These are phyloP conservation scores for Camponotus vicinus DNA, from an alignment of 1,140 invertebrate species.

Conservation along the genomic window DNA sequence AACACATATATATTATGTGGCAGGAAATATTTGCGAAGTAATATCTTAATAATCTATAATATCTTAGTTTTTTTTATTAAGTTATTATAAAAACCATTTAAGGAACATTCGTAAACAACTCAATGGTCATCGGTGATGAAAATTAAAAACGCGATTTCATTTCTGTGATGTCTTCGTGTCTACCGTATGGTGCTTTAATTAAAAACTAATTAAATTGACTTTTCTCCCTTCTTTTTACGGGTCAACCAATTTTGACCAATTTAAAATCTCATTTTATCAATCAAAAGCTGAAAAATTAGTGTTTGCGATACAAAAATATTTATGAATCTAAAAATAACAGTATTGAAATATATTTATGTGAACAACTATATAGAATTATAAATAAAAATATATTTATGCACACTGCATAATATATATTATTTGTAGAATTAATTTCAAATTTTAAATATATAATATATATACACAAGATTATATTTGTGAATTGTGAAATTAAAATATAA, in stretches of 20 bases:
- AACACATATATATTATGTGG: background rate
- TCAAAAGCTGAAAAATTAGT: background rate
- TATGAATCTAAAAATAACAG: background rate
- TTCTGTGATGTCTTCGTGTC: background rate
- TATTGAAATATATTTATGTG: background rate
- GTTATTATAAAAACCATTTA: background rate
- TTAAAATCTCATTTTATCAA: background rate
- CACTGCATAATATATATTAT: no score
- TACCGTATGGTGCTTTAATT: slow-evolving; percentile 31
- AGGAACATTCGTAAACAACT: background rate
- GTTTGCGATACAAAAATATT: background rate
- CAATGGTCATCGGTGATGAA: background rate
- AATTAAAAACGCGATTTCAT: slow-evolving; percentile 29
- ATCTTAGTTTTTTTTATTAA: background rate
- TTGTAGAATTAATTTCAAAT: slow-evolving; percentile 5
- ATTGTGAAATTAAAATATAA: background rate
- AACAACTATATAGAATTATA: background rate
- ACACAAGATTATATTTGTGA: background rate
- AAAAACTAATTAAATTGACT: slow-evolving; percentile 52
- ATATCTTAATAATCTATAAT: background rate
- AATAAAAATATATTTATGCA: no score
- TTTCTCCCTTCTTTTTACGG: background rate
- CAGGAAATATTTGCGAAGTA: background rate
- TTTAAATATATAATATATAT: background rate
- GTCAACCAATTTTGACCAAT: slow-evolving; percentile 20